A percentile compares a stretch with the other conserved stretches of the same genome.
Conservation (phyloP, 2,888 invertebrate species). For the Horisme vitalbata region DNA sequence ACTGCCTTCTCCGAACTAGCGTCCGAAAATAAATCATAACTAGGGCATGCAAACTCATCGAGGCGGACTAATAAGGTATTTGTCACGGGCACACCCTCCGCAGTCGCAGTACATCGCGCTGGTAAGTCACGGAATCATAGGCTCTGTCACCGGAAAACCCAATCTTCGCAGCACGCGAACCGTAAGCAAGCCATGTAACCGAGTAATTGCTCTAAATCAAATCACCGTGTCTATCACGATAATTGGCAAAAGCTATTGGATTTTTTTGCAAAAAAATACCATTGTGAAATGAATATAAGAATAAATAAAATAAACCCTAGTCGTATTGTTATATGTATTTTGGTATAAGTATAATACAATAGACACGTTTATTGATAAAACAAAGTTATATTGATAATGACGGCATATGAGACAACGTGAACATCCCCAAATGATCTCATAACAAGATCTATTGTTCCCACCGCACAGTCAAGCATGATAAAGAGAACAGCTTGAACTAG, state of each 20-base stretch:
- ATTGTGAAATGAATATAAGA: too few species aligned
- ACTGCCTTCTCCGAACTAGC: slow-evolving; percentile 16
- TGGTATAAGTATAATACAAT: neutral
- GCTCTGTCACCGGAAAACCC: slow-evolving; percentile 33
- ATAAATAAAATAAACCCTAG: too few species aligned
- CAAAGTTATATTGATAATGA: slow-evolving; percentile 1
- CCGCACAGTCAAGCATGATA: neutral
- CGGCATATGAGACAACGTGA: too few species aligned
- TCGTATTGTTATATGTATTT: neutral
- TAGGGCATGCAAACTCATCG: slow-evolving; percentile 16
- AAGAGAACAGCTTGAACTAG: neutral
- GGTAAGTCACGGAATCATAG: slow-evolving; percentile 8
- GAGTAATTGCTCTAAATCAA: slow-evolving; percentile 16
- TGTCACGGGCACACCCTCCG: slow-evolving; percentile 20
- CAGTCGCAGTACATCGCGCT: neutral
- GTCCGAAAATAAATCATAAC: slow-evolving; percentile 17
- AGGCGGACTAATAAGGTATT: slow-evolving; percentile 20
- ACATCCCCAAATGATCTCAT: slow-evolving; percentile 3
- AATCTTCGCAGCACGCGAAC: slow-evolving; percentile 28
- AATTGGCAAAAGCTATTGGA: neutral
- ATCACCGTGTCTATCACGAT: slow-evolving; percentile 7
- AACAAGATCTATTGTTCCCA: slow-evolving; percentile 4
- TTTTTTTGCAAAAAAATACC: neutral
- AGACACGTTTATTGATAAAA: slow-evolving; percentile 3
- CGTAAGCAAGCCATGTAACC: slow-evolving; percentile 15